These are phyloP conservation scores for Sebastiscus albofasciatus DNA, from an alignment of 2,797 vertebrate species.

Conservation along the genomic window DNA sequence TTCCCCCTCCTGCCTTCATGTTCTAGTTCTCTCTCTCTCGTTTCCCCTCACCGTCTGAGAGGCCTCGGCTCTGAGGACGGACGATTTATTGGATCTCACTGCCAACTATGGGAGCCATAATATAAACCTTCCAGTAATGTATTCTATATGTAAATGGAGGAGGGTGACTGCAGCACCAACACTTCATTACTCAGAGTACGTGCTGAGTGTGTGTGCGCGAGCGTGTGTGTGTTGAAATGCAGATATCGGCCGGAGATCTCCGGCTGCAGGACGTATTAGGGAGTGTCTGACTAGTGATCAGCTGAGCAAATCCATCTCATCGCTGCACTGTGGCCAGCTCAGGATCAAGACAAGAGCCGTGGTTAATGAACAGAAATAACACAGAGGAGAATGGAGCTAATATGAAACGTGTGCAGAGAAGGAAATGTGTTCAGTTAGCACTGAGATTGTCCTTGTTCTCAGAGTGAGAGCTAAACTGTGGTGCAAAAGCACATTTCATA, in stretches of 20 bases:
- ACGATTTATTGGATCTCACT: conserved; percentile 63
- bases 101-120: conserved; percentile 45
- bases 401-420: background rate
- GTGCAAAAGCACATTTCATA: background rate
- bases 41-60: conserved; percentile 24
- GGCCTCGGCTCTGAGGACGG: conserved; percentile 17
- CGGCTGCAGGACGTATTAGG: background rate
- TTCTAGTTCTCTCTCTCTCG: conserved; percentile 21
- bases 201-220: background rate
- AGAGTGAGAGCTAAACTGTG: background rate
- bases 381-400: background rate
- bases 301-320: conserved; percentile 25
- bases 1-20: conserved; percentile 32
- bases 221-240: background rate
- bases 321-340: background rate
- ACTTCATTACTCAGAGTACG: conserved; percentile 66
- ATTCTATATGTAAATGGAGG: conserved; percentile 74
- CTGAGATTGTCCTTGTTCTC: background rate
- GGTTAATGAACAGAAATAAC: conserved; percentile 3
- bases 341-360: background rate
- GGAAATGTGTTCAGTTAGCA: background rate
- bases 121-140: conserved; percentile 68
- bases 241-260: background rate
- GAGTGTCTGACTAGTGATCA: conserved; percentile 32
- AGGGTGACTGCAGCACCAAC: conserved; percentile 48